These are phyloP conservation scores for Busseola fusca DNA, from an alignment of 2,888 invertebrate genomes.

Conservation along the genomic window DNA sequence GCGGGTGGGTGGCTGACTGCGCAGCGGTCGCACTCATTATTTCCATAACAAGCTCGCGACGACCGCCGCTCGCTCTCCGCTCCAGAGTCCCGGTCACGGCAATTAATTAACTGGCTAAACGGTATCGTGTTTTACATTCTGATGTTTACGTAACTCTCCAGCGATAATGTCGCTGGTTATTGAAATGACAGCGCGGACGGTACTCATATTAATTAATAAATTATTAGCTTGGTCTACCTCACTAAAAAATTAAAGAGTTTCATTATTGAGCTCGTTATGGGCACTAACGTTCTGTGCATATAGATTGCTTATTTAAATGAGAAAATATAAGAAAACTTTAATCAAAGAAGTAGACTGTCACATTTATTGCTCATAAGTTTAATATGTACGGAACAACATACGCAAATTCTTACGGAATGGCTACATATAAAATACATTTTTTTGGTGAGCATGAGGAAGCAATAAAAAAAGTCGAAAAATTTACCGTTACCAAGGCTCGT, in stretches of 20 bases:
- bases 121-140: slow-evolving; percentile 87
- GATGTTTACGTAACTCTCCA: slow-evolving; percentile 87
- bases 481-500: slow-evolving; percentile 73
- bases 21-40: slow-evolving; percentile 83
- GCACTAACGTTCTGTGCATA: slow-evolving; percentile 81
- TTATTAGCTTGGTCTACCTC: slow-evolving; percentile 82
- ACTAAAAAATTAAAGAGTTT: slow-evolving; percentile 85
- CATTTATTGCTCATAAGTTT: slow-evolving; percentile 47
- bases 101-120: slow-evolving; percentile 89
- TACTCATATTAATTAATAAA: slow-evolving; percentile 86
- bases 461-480: slow-evolving; percentile 74
- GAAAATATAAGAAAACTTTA: slow-evolving; percentile 72
- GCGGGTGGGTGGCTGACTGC: slow-evolving; percentile 64
- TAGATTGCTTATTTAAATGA: slow-evolving; percentile 83
- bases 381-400: slow-evolving; percentile 33
- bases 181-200: slow-evolving; percentile 79
- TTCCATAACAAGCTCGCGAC: slow-evolving; percentile 85
- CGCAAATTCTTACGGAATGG: slow-evolving; percentile 36
- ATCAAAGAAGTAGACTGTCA: slow-evolving; percentile 59
- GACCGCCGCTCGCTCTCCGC: slow-evolving; percentile 71
- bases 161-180: slow-evolving; percentile 83
- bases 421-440: slow-evolving; percentile 44
- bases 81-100: slow-evolving; percentile 79
- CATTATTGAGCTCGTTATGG: slow-evolving; percentile 82
- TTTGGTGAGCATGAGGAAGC: slow-evolving; percentile 66